A percentile compares a stretch with the other conserved stretches of the same genome.
Conservation (phyloP, 2,797 vertebrate species). For the Rousettus madagascariensis region DNA sequence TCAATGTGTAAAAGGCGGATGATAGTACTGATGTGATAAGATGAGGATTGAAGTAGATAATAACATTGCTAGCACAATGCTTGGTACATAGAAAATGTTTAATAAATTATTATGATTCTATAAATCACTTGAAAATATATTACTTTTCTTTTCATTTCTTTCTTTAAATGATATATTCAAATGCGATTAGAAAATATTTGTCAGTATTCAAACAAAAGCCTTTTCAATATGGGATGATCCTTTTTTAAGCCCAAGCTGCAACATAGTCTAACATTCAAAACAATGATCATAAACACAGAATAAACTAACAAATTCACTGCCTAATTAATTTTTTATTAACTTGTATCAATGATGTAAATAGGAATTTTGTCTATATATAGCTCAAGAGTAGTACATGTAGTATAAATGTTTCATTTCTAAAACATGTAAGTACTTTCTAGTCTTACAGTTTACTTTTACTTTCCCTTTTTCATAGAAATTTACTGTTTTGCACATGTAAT, state of each 20-base stretch:
- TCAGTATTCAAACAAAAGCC: not conserved
- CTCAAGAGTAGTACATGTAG: not conserved
- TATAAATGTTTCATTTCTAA: not conserved
- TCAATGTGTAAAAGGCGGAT: not conserved
- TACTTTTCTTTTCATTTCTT: not conserved
- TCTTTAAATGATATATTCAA: not conserved
- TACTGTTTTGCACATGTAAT: slow-evolving; percentile 14
- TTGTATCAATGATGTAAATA: not conserved
- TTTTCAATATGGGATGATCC: not conserved
- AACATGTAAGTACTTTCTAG: not conserved
- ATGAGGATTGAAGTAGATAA: not conserved
- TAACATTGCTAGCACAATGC: not conserved
- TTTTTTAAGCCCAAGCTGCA: not conserved
- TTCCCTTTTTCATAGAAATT: not conserved
- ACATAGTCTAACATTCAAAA: not conserved
- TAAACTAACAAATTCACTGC: not conserved
- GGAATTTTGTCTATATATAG: not conserved
- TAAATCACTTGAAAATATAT: not conserved
- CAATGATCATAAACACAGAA: not conserved
- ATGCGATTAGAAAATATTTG: not conserved
- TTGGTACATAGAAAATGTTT: too few relatives aligned
- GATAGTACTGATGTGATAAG: not conserved
- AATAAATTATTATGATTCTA: not conserved
- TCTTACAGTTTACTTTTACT: slow-evolving; percentile 26
- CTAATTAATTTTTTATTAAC: not conserved